A percentile compares a stretch with the other conserved stretches of the same genome.
Evolutionary conservation across 2,797 vertebrate species (phyloP).

Genomic region (Ctenopoma kingsleyae): DNA sequence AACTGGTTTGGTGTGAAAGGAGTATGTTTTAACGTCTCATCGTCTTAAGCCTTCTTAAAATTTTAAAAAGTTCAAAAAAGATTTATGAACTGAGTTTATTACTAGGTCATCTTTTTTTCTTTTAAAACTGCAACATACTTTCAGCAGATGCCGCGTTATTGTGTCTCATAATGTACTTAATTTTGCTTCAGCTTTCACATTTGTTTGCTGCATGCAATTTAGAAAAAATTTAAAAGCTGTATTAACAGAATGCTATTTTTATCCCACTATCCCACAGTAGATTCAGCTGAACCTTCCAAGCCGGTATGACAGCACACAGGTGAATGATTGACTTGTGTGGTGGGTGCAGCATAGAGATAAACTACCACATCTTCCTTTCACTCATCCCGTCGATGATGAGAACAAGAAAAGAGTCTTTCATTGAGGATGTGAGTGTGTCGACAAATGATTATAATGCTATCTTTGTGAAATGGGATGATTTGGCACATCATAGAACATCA

Average conservation of each 20-base stretch:
- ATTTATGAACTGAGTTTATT: too few relatives aligned
- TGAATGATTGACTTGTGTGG: conserved; percentile 72
- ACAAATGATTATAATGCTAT: conserved; percentile 59
- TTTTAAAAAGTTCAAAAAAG: too few relatives aligned
- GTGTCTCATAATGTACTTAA: not conserved
- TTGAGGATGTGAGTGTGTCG: conserved; percentile 53
- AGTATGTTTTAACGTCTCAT: too few relatives aligned
- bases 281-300: conserved; percentile 53
- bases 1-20: too few relatives aligned
- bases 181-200: conserved; percentile 15
- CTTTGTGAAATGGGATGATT: conserved; percentile 66
- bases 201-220: conserved; percentile 22
- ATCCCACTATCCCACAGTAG: conserved; percentile 52
- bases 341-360: conserved; percentile 67
- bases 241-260: conserved; percentile 31
- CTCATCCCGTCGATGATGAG: conserved; percentile 69
- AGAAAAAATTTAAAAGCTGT: conserved; percentile 8
- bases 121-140: too few relatives aligned
- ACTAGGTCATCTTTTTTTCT: too few relatives aligned
- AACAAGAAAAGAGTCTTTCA: conserved; percentile 59
- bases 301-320: conserved; percentile 55
- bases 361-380: conserved; percentile 68
- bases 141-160: not conserved
- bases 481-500: conserved; percentile 62
- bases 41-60: too few relatives aligned